These are phyloP conservation scores for Microtus ochrogaster DNA, from an alignment of 2,113 vertebrate species.

Conservation along the genomic window DNA sequence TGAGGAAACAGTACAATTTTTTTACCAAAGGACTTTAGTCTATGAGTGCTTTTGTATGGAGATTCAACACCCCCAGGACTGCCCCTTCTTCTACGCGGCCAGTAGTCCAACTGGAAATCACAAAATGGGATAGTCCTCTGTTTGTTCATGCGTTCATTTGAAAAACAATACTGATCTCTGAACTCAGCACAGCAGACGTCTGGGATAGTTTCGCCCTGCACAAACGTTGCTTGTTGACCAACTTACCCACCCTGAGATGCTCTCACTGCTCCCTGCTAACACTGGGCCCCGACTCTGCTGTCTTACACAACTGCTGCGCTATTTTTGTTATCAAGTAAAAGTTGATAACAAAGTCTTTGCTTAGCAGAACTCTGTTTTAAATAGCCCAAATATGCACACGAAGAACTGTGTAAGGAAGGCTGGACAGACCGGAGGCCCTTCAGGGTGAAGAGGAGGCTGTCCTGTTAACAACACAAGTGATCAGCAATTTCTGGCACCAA, in stretches of 20 bases:
- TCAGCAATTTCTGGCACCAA: not conserved
- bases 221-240: not conserved
- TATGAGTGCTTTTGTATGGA: not conserved
- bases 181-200: not conserved
- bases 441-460: not conserved
- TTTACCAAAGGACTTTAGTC: not conserved
- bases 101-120: not conserved
- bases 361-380: not conserved
- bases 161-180: not conserved
- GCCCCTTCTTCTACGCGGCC: not conserved
- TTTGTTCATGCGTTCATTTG: no score
- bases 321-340: not conserved
- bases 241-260: not conserved
- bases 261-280: not conserved
- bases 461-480: accelerated
- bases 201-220: not conserved
- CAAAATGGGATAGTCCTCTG: not conserved
- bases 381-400: not conserved
- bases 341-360: not conserved
- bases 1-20: not conserved
- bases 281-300: accelerated
- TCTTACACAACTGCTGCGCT: not conserved
- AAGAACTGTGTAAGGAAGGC: not conserved
- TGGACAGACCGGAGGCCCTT: not conserved
- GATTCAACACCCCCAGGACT: not conserved